A percentile compares a stretch with the other conserved stretches of the same genome.
phyloP scores from a whole-genome alignment of 2,797 vertebrate species.

The Periophthalmus magnuspinnatus region DNA sequence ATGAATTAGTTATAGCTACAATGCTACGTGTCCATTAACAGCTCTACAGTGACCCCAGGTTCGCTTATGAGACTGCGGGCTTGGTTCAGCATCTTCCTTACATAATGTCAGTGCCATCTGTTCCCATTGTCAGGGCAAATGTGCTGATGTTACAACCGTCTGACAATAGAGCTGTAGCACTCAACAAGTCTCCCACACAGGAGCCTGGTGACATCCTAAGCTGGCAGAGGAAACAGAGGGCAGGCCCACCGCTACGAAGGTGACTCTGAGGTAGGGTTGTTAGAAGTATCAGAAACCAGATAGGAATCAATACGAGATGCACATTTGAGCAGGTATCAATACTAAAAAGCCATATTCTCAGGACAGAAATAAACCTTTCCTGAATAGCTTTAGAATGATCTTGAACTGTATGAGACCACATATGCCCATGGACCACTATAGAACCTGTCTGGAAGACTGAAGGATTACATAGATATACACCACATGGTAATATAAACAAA shows the following conservation, averaged over 20 bases:
- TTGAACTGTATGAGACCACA: too few species aligned
- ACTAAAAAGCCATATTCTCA: too few species aligned
- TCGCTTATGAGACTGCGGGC: slow-evolving; percentile 49
- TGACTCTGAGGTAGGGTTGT: background rate
- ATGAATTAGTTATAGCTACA: background rate
- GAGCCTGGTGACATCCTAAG: slow-evolving; percentile 40
- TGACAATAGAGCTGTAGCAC: slow-evolving; percentile 41
- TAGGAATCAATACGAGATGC: too few species aligned
- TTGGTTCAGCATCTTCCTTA: slow-evolving; percentile 54
- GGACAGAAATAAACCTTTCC: too few species aligned
- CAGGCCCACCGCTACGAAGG: slow-evolving; percentile 15
- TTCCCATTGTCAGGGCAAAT: slow-evolving; percentile 55
- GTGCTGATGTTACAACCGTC: slow-evolving; percentile 59
- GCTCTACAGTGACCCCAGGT: slow-evolving; percentile 45
- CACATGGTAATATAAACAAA: too few species aligned
- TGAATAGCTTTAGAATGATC: too few species aligned
- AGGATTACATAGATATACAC: too few species aligned
- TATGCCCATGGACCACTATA: too few species aligned
- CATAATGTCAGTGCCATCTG: slow-evolving; percentile 50
- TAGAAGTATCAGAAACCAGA: too few species aligned
- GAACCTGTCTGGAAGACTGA: too few species aligned
- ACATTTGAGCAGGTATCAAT: too few species aligned
- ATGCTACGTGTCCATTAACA: slow-evolving; percentile 48
- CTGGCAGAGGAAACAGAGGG: slow-evolving; percentile 31
- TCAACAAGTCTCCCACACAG: slow-evolving; percentile 52